These are phyloP conservation scores for Enteromius radiatus DNA, from an alignment of 2,797 vertebrate species.

Conservation along the genomic window DNA sequence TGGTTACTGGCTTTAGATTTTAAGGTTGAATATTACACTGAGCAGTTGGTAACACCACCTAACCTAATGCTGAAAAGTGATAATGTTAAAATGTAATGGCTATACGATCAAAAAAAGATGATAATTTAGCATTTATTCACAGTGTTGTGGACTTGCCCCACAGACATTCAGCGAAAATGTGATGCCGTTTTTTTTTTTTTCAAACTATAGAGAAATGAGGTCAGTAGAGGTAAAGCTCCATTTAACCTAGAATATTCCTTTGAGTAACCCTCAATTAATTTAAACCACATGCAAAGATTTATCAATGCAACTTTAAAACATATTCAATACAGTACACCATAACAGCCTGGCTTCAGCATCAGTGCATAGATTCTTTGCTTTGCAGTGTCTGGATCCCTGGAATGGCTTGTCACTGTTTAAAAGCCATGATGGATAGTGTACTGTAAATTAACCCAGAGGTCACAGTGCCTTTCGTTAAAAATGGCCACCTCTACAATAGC, in stretches of 20 bases:
- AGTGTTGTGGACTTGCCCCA: background rate
- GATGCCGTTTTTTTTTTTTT: background rate
- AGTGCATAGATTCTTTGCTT: constrained; percentile 6
- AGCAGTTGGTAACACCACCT: background rate
- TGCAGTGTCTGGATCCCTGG: background rate
- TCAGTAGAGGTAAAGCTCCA: background rate
- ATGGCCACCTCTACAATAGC: constrained; percentile 38
- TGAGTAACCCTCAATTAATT: constrained; percentile 1
- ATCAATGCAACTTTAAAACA: background rate
- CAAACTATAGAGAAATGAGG: background rate
- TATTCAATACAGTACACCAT: constrained; percentile 11
- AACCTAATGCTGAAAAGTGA: background rate
- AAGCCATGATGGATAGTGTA: constrained; percentile 16
- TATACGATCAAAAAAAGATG: background rate
- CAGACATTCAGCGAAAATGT: background rate
- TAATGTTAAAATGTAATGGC: background rate
- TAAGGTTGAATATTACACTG: background rate
- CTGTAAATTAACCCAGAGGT: constrained; percentile 44
- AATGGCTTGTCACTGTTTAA: background rate
- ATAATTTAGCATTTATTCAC: background rate
- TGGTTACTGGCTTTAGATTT: background rate
- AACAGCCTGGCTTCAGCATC: constrained; percentile 5
- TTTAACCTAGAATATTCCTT: constrained; percentile 16
- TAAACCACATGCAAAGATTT: constrained; percentile 5
- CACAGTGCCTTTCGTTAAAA: constrained; percentile 21